Conservation (phyloP, 2,888 invertebrate genomes). For the Heliconius erato region DNA sequence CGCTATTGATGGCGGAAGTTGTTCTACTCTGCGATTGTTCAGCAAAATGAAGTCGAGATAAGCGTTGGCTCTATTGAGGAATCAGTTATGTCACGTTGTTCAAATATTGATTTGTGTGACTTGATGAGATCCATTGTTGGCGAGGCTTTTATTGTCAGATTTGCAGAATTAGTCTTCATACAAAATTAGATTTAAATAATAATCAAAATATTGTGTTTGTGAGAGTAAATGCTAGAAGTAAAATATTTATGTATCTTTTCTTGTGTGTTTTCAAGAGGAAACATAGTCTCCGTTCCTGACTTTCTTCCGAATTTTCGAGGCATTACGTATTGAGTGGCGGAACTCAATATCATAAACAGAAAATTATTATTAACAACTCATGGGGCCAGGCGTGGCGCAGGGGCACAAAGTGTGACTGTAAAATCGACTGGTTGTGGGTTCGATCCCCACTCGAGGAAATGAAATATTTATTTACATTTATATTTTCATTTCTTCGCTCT, state of each 20-base stretch:
- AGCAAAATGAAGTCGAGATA: slow-evolving; percentile 33
- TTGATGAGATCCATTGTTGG: slow-evolving; percentile 20
- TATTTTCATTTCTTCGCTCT: too few relatives aligned
- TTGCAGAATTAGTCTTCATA: neutral
- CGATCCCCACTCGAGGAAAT: too few relatives aligned
- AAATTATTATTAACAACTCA: too few relatives aligned
- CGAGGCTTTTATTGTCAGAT: slow-evolving; percentile 10
- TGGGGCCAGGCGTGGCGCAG: too few relatives aligned
- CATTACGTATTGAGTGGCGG: neutral
- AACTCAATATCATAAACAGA: neutral
- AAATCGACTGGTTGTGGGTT: too few relatives aligned
- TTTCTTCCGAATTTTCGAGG: too few relatives aligned
- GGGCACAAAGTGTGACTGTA: too few relatives aligned
- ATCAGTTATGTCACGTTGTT: slow-evolving; percentile 40
- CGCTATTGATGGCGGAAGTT: slow-evolving; percentile 16
- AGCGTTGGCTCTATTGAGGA: slow-evolving; percentile 22
- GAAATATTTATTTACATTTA: too few relatives aligned
- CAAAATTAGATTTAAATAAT: slow-evolving; percentile 1
- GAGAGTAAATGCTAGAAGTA: too few relatives aligned
- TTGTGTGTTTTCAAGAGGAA: too few relatives aligned
- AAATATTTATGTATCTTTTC: too few relatives aligned
- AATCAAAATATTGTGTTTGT: neutral
- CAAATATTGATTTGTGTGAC: slow-evolving; percentile 47
- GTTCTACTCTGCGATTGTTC: slow-evolving; percentile 30
- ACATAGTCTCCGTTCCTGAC: neutral